These are phyloP conservation scores for Prionailurus viverrinus DNA, from an alignment of 2,113 vertebrate species.

Conservation along the genomic window DNA sequence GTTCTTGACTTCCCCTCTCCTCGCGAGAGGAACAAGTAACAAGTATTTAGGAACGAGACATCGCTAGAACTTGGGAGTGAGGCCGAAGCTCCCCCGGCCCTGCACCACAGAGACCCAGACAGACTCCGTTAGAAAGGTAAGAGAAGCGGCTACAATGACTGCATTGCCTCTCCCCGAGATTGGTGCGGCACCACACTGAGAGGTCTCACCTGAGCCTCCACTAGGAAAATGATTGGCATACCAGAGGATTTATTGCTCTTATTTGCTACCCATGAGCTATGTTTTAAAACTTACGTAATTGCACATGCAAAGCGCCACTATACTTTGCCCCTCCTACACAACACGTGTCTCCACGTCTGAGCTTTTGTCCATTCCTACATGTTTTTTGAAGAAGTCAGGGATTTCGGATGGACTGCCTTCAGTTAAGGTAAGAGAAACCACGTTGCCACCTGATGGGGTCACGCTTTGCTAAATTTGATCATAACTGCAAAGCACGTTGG, in stretches of 20 bases:
- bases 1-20: fast-evolving
- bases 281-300: not conserved
- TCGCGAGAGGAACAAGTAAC: not conserved
- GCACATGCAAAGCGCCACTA: not conserved
- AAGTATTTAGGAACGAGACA: not conserved
- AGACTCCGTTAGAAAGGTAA: not conserved
- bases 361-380: not conserved
- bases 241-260: not conserved
- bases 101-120: not conserved
- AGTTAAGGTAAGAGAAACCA: not conserved
- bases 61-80: not conserved
- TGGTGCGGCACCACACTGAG: no score
- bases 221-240: not conserved
- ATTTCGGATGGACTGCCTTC: not conserved
- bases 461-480: not conserved
- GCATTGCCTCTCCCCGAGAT: not conserved
- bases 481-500: not conserved
- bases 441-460: not conserved
- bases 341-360: not conserved
- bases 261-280: not conserved
- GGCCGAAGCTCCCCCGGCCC: not conserved
- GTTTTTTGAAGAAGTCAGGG: not conserved
- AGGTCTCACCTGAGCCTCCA: not conserved
- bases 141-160: not conserved
- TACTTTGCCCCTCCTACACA: not conserved